A percentile compares a stretch with the other conserved stretches of the same genome.
Conservation (phyloP, 1,140 invertebrate genomes). For the Agraylea sexmaculata region DNA sequence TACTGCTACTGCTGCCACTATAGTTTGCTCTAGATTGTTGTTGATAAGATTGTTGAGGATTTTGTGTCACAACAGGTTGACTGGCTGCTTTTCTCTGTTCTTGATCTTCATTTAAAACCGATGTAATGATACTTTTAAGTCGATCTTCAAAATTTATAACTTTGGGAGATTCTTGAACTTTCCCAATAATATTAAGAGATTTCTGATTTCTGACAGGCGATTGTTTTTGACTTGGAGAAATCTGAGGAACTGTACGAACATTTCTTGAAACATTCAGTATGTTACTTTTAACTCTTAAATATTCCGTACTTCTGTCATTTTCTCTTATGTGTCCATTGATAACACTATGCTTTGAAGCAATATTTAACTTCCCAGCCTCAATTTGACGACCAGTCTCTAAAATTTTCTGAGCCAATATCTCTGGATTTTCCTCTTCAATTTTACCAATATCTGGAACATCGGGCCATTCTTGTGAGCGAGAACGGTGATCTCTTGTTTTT, state of each 20-base stretch:
- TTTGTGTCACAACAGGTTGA: constrained; percentile 18
- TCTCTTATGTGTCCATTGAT: constrained; percentile 36
- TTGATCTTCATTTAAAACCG: constrained; percentile 76
- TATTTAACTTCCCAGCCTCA: constrained; percentile 60
- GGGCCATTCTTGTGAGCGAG: constrained; percentile 79
- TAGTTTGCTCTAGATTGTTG: constrained; percentile 18
- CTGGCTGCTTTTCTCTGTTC: constrained; percentile 36
- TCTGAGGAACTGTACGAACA: constrained; percentile 26
- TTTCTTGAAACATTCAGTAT: constrained; percentile 5
- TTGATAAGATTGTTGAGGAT: constrained; percentile 14
- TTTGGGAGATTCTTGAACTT: constrained; percentile 63
- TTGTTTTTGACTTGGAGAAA: constrained; percentile 24
- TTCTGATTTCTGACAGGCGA: constrained; percentile 36
- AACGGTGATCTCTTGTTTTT: constrained; percentile 59
- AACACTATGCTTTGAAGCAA: constrained; percentile 19
- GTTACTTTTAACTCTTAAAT: constrained; percentile 20
- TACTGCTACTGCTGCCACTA: constrained; percentile 12
- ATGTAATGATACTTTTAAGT: constrained; percentile 86
- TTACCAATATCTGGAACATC: constrained; percentile 80
- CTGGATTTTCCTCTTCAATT: constrained; percentile 84
- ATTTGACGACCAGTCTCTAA: constrained; percentile 78
- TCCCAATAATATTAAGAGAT: constrained; percentile 33
- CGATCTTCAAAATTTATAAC: constrained; percentile 82
- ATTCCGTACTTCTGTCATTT: constrained; percentile 27
- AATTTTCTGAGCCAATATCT: constrained; percentile 78